Evolutionary conservation across 2,888 invertebrate species (phyloP).

Genomic region (Cryptocephalus primarius): DNA sequence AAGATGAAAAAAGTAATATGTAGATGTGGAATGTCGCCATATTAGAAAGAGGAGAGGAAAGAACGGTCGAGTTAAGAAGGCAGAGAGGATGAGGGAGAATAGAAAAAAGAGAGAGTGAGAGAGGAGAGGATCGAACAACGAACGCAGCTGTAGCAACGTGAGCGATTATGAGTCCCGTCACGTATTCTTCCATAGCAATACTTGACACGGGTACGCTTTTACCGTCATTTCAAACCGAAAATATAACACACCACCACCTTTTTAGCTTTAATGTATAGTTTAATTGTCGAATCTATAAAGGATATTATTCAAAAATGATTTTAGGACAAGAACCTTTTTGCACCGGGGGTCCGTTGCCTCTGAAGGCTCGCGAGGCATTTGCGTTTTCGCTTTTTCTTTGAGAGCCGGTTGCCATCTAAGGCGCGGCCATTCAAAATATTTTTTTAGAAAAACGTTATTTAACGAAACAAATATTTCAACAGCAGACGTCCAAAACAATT

Average conservation of each 20-base stretch:
- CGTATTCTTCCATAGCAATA: constrained; percentile 23
- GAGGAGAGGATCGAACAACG: too few relatives aligned
- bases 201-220: constrained; percentile 35
- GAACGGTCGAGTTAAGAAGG: too few relatives aligned
- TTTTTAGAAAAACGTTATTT: constrained; percentile 4
- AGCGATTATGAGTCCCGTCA: constrained; percentile 1
- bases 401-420: constrained; percentile 3
- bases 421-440: constrained; percentile 5
- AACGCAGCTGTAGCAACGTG: too few relatives aligned
- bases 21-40: too few relatives aligned
- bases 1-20: too few relatives aligned
- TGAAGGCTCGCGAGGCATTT: constrained; percentile 3
- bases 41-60: too few relatives aligned
- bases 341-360: neutral
- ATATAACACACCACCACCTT: constrained; percentile 34
- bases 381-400: constrained; percentile 1
- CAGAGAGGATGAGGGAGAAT: too few relatives aligned
- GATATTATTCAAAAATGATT: constrained; percentile 2
- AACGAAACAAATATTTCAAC: constrained; percentile 3
- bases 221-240: constrained; percentile 34
- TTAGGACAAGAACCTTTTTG: neutral
- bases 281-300: constrained; percentile 5
- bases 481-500: neutral
- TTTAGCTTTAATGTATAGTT: constrained; percentile 16
- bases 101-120: too few relatives aligned